phyloP scores from a whole-genome alignment of 2,888 invertebrate species.

The Acleris sparsana region DNA sequence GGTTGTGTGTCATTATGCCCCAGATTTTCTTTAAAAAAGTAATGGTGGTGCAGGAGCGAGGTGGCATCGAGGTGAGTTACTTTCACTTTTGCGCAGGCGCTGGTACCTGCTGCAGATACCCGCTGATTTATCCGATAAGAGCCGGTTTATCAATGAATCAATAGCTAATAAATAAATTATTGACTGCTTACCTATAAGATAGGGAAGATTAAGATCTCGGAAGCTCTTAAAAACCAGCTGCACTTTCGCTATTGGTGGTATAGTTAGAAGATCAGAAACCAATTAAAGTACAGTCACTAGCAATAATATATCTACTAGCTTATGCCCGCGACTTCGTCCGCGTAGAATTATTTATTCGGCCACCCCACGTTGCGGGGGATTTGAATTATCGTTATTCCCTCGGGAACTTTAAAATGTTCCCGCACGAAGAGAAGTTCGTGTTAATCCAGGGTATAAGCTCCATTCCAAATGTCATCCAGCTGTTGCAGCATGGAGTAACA shows the following conservation, averaged over 20 bases:
- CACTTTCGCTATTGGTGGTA: constrained; percentile 2
- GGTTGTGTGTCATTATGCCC: constrained; percentile 69
- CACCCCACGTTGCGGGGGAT: no score
- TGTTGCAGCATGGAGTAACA: no score
- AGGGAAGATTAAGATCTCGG: neutral
- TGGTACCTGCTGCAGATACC: constrained; percentile 44
- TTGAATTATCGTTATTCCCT: no score
- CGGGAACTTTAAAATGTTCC: no score
- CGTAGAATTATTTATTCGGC: no score
- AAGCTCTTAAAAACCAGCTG: neutral
- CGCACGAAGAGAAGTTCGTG: no score
- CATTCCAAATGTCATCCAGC: no score
- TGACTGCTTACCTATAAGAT: neutral
- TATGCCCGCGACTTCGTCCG: no score
- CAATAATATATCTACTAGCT: no score
- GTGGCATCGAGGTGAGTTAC: constrained; percentile 76
- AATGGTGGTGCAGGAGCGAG: constrained; percentile 76
- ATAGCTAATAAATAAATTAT: constrained; percentile 23
- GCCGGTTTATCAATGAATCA: constrained; percentile 19
- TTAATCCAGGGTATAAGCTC: no score
- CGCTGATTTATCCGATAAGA: constrained; percentile 26
- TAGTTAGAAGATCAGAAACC: neutral
- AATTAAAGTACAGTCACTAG: no score
- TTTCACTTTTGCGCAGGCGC: constrained; percentile 68
- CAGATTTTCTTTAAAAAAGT: constrained; percentile 83